Percentiles rank a stretch among this genome's conserved stretches.
These are phyloP conservation scores for Dryadula phaetusa DNA, from an alignment of 2,888 invertebrate species.

Conservation along the genomic window DNA sequence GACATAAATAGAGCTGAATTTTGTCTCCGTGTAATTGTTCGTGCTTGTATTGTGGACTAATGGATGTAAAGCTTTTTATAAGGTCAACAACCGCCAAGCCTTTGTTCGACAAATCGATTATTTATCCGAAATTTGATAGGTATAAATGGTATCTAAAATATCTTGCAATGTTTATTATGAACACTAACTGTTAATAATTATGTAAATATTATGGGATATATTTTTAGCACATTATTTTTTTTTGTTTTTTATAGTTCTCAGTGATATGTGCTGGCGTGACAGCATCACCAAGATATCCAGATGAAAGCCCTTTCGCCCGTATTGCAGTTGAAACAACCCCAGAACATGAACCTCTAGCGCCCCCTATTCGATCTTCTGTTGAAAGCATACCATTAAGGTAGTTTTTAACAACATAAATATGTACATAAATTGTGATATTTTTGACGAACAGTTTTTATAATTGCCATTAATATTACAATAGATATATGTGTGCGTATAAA, in stretches of 20 bases:
- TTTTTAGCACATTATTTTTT: constrained; percentile 20
- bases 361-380: constrained; percentile 90
- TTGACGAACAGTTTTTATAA: no score
- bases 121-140: constrained; percentile 62
- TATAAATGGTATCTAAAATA: constrained; percentile 48
- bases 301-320: constrained; percentile 60
- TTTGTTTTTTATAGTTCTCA: constrained; percentile 57
- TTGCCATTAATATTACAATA: no score
- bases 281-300: constrained; percentile 65
- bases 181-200: constrained; percentile 22
- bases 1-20: constrained; percentile 41
- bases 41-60: constrained; percentile 65
- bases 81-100: constrained; percentile 68
- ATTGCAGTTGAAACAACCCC: constrained; percentile 74
- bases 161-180: constrained; percentile 7
- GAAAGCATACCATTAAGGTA: constrained; percentile 87
- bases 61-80: constrained; percentile 60
- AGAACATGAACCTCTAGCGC: constrained; percentile 67
- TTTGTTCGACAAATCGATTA: constrained; percentile 64
- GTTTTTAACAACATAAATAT: constrained; percentile 9
- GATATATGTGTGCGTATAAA: no score
- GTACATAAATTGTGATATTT: no score
- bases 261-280: constrained; percentile 60
- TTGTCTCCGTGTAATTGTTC: constrained; percentile 66
- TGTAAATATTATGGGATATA: constrained; percentile 26